Percentiles rank a stretch among this genome's conserved stretches.
phyloP scores from a whole-genome alignment of 2,113 vertebrate species.

The Pavo muticus region DNA sequence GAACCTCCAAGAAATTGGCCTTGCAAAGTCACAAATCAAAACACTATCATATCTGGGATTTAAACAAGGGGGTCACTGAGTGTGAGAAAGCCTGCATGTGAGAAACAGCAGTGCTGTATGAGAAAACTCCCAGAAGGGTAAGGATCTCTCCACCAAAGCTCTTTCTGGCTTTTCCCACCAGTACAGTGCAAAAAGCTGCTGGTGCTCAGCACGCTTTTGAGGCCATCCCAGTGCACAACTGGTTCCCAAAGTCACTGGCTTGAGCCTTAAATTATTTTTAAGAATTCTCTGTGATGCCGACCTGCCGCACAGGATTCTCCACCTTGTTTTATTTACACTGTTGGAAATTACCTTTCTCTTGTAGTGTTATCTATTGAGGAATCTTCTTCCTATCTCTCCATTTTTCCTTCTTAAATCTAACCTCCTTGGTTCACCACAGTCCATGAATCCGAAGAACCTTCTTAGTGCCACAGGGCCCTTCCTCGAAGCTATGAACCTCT shows the following conservation, averaged over 20 bases:
- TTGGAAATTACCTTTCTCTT: background rate
- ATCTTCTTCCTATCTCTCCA: background rate
- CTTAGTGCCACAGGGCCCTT: background rate
- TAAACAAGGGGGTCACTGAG: background rate
- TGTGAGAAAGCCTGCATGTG: background rate
- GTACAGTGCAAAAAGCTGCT: background rate
- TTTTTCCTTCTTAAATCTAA: background rate
- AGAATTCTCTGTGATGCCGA: background rate
- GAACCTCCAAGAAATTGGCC: background rate
- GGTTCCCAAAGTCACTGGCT: background rate
- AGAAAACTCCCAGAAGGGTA: conserved; percentile 45
- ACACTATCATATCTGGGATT: background rate
- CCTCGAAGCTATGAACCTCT: background rate
- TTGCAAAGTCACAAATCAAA: background rate
- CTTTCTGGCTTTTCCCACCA: background rate
- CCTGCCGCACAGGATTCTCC: background rate
- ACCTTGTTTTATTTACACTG: background rate
- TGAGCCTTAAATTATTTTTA: background rate
- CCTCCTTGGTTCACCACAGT: background rate
- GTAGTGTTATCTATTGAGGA: background rate
- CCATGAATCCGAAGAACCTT: background rate
- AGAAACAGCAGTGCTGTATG: background rate
- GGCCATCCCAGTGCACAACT: background rate
- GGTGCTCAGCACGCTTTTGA: background rate
- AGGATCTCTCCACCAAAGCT: background rate